Conservation (phyloP, 2,888 invertebrate genomes). For the Timandra comae region DNA sequence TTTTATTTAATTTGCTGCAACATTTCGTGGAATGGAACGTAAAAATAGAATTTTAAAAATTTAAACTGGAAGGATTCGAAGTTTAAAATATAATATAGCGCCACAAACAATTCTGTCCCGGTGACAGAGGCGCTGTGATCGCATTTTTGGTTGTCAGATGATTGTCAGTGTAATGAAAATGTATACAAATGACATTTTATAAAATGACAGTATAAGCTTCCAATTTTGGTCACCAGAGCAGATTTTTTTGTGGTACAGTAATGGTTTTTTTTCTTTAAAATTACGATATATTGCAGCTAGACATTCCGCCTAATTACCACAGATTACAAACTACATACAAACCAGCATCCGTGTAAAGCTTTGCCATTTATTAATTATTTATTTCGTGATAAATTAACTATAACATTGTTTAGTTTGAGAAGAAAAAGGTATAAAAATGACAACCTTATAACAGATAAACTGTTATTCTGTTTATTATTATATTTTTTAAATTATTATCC, state of each 20-base stretch:
- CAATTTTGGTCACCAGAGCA: no score
- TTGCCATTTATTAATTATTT: conserved; percentile 52
- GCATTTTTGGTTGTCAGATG: no score
- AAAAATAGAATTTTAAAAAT: conserved; percentile 19
- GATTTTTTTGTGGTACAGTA: no score
- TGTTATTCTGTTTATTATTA: not conserved
- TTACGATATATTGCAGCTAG: conserved; percentile 45
- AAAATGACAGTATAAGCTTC: no score
- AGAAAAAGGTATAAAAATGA: conserved; percentile 29
- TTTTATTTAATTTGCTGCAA: conserved; percentile 47
- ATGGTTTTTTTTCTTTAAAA: not conserved
- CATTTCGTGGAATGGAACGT: conserved; percentile 30
- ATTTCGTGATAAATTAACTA: conserved; percentile 44
- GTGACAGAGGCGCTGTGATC: no score
- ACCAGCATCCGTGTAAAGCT: conserved; percentile 64
- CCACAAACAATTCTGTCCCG: no score
- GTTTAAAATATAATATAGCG: conserved; percentile 12
- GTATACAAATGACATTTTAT: no score
- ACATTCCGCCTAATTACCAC: conserved; percentile 51
- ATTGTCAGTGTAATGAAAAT: no score
- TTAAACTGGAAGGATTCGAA: conserved; percentile 30
- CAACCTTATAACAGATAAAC: conserved; percentile 8
- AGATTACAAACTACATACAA: conserved; percentile 50
- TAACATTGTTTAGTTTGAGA: conserved; percentile 25
- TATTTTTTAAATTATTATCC: no score